Evolutionary conservation across 2,888 invertebrate genomes (phyloP).

Genomic region (Thereva unica): DNA sequence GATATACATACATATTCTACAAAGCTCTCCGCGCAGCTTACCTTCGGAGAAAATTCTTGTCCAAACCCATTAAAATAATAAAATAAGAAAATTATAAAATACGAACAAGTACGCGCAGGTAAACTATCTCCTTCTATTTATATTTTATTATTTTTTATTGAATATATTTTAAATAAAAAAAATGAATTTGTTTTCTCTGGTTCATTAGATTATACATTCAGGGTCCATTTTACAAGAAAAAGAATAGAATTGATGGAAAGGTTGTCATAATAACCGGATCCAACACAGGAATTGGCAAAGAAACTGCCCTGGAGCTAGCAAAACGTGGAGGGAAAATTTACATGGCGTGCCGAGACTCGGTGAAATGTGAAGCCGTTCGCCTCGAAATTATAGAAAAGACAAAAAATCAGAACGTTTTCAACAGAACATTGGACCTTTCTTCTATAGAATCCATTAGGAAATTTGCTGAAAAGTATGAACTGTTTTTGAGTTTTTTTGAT

Average conservation of each 20-base stretch:
- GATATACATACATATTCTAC: no score
- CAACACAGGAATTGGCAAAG: constrained; percentile 75
- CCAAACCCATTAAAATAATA: no score
- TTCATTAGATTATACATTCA: constrained; percentile 15
- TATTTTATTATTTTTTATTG: no score
- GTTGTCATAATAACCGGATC: constrained; percentile 74
- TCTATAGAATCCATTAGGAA: constrained; percentile 59
- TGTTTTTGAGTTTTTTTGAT: background rate
- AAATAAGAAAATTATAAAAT: no score
- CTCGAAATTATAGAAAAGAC: constrained; percentile 71
- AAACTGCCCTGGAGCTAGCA: constrained; percentile 69
- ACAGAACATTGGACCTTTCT: constrained; percentile 54
- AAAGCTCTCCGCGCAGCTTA: no score
- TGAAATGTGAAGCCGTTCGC: constrained; percentile 53
- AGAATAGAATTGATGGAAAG: constrained; percentile 61
- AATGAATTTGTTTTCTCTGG: no score
- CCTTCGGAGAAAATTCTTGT: no score
- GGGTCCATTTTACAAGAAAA: constrained; percentile 38
- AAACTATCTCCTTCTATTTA: no score
- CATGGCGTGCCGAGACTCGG: constrained; percentile 27
- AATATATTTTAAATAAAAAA: no score
- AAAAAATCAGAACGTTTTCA: constrained; percentile 72
- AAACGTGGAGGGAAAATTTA: constrained; percentile 65
- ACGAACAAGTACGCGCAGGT: no score
- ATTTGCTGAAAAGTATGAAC: constrained; percentile 56